Evolutionary conservation across 2,888 invertebrate species (phyloP).

Genomic region (Conops quadrifasciatus): DNA sequence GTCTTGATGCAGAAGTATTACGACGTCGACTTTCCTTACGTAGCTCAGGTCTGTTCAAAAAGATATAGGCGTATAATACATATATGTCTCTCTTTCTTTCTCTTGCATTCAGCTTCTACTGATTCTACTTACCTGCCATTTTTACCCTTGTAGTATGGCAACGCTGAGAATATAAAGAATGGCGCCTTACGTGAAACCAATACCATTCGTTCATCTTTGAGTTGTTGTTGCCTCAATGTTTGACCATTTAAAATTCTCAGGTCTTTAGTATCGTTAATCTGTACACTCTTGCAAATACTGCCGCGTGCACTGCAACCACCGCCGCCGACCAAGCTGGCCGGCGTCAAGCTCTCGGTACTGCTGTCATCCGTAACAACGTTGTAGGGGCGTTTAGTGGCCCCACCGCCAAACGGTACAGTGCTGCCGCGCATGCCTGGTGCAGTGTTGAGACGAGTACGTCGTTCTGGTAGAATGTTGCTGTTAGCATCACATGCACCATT

Average conservation of each 20-base stretch:
- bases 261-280: slow-evolving; percentile 68
- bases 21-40: slow-evolving; percentile 80
- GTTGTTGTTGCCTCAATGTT: slow-evolving; percentile 73
- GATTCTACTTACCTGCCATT: slow-evolving; percentile 68
- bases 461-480: slow-evolving; percentile 51
- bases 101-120: neutral
- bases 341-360: slow-evolving; percentile 83
- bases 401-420: slow-evolving; percentile 40
- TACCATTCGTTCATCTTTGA: slow-evolving; percentile 82
- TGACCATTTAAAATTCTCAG: slow-evolving; percentile 68
- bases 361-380: slow-evolving; percentile 67
- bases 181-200: slow-evolving; percentile 83
- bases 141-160: slow-evolving; percentile 81
- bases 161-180: slow-evolving; percentile 84
- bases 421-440: slow-evolving; percentile 59
- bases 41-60: slow-evolving; percentile 69
- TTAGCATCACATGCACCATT: slow-evolving; percentile 59
- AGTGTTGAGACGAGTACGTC: slow-evolving; percentile 62
- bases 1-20: slow-evolving; percentile 83
- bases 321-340: slow-evolving; percentile 60
- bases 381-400: slow-evolving; percentile 54
- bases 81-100: neutral
- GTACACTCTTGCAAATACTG: slow-evolving; percentile 55
- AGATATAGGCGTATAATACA: too few species aligned
- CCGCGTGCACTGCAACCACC: slow-evolving; percentile 54